phyloP scores from a whole-genome alignment of 2,888 invertebrate species.

The Eupsilia transversa region DNA sequence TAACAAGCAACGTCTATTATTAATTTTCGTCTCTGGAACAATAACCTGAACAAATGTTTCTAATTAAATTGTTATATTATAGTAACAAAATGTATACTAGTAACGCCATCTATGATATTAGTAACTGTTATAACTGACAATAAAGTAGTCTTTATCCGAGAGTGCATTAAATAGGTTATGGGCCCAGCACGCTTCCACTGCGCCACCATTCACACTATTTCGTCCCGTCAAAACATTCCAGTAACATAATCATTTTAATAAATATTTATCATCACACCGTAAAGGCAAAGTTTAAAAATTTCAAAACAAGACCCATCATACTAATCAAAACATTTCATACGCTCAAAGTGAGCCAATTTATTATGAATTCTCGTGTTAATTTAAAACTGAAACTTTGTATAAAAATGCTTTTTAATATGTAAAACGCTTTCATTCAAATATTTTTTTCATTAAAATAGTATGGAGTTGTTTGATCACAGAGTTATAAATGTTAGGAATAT shows the following conservation, averaged over 20 bases:
- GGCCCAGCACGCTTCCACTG: neutral
- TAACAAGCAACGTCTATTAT: neutral
- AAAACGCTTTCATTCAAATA: slow-evolving; percentile 15
- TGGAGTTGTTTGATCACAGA: slow-evolving; percentile 17
- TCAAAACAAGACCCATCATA: slow-evolving; percentile 47
- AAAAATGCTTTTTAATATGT: slow-evolving; percentile 36
- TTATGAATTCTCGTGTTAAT: slow-evolving; percentile 44
- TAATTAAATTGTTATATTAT: too few relatives aligned
- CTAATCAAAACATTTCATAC: slow-evolving; percentile 64
- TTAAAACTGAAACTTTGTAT: slow-evolving; percentile 31
- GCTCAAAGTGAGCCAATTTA: slow-evolving; percentile 49
- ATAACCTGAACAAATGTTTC: neutral
- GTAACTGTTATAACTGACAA: too few relatives aligned
- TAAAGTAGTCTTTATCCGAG: too few relatives aligned
- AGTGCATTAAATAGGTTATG: too few relatives aligned
- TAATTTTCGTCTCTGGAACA: neutral
- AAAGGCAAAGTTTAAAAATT: slow-evolving; percentile 43
- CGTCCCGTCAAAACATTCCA: slow-evolving; percentile 1
- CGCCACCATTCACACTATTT: neutral
- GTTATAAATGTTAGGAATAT: slow-evolving; percentile 7
- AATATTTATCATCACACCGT: slow-evolving; percentile 32
- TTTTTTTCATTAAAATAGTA: slow-evolving; percentile 39
- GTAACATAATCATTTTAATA: slow-evolving; percentile 27
- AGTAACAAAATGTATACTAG: too few relatives aligned
- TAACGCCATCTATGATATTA: too few relatives aligned